Percentiles rank a stretch among this genome's conserved stretches.
Conservation (phyloP, 1,140 invertebrate genomes). For the Lepidurus couesii region DNA sequence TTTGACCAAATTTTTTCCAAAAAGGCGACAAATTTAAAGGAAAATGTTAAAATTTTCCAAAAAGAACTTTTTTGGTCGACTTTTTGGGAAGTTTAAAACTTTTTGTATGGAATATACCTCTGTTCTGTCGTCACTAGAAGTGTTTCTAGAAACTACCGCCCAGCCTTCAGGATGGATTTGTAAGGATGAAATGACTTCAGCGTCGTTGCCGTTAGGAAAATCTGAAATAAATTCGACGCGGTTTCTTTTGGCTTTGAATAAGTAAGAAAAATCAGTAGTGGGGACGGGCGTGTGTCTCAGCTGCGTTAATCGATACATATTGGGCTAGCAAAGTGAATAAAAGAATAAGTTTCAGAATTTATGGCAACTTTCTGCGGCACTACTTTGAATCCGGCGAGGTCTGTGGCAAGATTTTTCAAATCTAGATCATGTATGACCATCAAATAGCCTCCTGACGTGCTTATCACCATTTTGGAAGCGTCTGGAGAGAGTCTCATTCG, state of each 20-base stretch:
- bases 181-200: conserved; percentile 80
- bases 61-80: not conserved
- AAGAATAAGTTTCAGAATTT: conserved; percentile 22
- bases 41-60: not conserved
- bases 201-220: conserved; percentile 77
- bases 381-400: conserved; percentile 80
- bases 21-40: not conserved
- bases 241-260: conserved; percentile 74
- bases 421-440: conserved; percentile 85
- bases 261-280: conserved; percentile 65
- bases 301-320: conserved; percentile 84
- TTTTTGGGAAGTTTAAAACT: not conserved
- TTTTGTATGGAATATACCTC: conserved; percentile 54
- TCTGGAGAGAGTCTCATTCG: conserved; percentile 77
- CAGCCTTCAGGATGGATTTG: conserved; percentile 89
- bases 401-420: conserved; percentile 66
- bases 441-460: conserved; percentile 80
- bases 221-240: conserved; percentile 83
- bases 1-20: conserved; percentile 28
- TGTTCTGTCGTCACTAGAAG: conserved; percentile 72
- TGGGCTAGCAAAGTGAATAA: conserved; percentile 58
- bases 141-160: conserved; percentile 79
- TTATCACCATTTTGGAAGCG: conserved; percentile 78
- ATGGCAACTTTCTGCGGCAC: conserved; percentile 1
- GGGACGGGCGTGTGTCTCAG: conserved; percentile 71